phyloP scores from a whole-genome alignment of 23 tunicate species.

The Oikopleura albicans region DNA sequence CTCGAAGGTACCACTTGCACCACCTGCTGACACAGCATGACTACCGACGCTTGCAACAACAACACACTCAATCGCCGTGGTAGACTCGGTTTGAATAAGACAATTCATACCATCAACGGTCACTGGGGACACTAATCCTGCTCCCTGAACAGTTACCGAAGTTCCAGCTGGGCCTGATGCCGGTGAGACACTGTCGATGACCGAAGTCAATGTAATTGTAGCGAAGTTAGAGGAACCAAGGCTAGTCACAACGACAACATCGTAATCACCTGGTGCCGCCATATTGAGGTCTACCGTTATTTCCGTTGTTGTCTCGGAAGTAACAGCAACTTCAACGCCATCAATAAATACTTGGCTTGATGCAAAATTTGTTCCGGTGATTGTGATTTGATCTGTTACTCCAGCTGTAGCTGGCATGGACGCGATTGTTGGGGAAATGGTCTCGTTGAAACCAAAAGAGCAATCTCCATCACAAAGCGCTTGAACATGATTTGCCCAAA shows the following conservation, averaged over 20 bases:
- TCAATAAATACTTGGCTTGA: background rate
- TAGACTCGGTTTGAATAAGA: background rate
- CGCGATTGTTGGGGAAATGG: conserved; percentile 27
- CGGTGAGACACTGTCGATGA: background rate
- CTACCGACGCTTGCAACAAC: background rate
- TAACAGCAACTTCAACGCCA: background rate
- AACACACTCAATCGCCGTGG: background rate
- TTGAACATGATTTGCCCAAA: conserved; percentile 16
- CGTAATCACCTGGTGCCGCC: background rate
- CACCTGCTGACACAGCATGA: background rate
- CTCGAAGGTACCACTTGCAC: background rate
- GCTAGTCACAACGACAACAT: background rate
- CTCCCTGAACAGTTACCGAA: background rate
- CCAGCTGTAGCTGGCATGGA: background rate
- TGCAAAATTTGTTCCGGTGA: conserved; percentile 10
- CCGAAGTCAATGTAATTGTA: background rate
- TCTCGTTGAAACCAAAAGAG: conserved; percentile 17
- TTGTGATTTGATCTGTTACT: background rate
- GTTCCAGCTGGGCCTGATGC: background rate
- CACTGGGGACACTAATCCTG: background rate
- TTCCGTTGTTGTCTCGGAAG: background rate
- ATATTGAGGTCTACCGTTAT: background rate
- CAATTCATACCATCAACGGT: background rate
- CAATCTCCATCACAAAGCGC: conserved; percentile 33
- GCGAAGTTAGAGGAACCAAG: background rate